A percentile compares a stretch with the other conserved stretches of the same genome.
These are phyloP conservation scores for Rosalia funebris DNA, from an alignment of 2,888 invertebrate genomes.

Conservation along the genomic window DNA sequence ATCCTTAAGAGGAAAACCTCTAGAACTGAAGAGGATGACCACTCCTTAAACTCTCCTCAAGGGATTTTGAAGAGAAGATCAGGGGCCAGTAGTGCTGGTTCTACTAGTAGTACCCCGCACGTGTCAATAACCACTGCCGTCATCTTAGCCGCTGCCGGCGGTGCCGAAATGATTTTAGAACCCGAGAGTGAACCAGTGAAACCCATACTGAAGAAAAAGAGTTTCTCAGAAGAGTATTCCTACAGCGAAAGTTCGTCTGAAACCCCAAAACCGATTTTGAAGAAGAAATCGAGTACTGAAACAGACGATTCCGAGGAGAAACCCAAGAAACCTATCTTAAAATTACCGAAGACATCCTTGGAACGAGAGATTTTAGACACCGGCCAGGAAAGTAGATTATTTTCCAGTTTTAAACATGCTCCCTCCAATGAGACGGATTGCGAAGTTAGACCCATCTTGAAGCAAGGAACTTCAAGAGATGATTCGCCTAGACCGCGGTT, in stretches of 20 bases:
- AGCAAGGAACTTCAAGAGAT: constrained; percentile 71
- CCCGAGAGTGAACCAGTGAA: constrained; percentile 64
- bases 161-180: constrained; percentile 63
- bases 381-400: constrained; percentile 29
- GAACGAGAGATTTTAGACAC: constrained; percentile 46
- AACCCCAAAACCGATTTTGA: constrained; percentile 81
- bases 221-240: constrained; percentile 75
- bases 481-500: constrained; percentile 73
- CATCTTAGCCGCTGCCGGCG: constrained; percentile 72
- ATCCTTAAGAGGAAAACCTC: constrained; percentile 78
- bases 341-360: constrained; percentile 68
- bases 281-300: constrained; percentile 85
- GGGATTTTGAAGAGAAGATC: constrained; percentile 84
- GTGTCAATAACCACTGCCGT: constrained; percentile 77
- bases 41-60: constrained; percentile 74
- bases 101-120: constrained; percentile 73
- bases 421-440: constrained; percentile 69
- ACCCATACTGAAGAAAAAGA: constrained; percentile 87
- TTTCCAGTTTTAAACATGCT: constrained; percentile 33
- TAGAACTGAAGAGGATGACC: constrained; percentile 71
- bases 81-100: constrained; percentile 69
- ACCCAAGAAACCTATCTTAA: constrained; percentile 81
- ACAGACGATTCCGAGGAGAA: constrained; percentile 80
- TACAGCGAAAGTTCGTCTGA: constrained; percentile 61
- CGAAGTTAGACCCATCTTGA: constrained; percentile 73